phyloP scores from a whole-genome alignment of 1,140 invertebrate genomes.

The Oncopodura yosiiana region DNA sequence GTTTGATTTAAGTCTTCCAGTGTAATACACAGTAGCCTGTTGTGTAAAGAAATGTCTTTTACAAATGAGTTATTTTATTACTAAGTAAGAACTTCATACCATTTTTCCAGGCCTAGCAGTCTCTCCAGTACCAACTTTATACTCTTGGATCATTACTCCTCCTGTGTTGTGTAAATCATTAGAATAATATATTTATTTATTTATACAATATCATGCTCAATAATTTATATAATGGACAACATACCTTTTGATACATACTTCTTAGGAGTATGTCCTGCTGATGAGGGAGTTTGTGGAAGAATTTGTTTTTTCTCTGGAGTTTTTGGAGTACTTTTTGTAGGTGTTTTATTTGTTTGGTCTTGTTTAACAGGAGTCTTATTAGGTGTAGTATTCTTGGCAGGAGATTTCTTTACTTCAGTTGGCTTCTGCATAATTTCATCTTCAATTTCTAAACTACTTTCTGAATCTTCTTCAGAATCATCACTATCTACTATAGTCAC shows the following conservation, averaged over 20 bases:
- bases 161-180: no score
- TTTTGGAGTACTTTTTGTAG: slow-evolving; percentile 34
- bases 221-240: background rate
- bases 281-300: slow-evolving; percentile 35
- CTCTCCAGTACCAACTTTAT: slow-evolving; percentile 61
- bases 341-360: slow-evolving; percentile 35
- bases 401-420: slow-evolving; percentile 40
- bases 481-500: no score
- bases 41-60: background rate
- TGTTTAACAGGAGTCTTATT: slow-evolving; percentile 37
- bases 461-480: slow-evolving; percentile 1
- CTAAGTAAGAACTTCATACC: slow-evolving; percentile 41
- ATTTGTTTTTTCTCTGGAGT: slow-evolving; percentile 51
- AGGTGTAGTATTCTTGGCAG: slow-evolving; percentile 38
- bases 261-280: slow-evolving; percentile 30
- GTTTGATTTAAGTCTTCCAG: slow-evolving; percentile 63
- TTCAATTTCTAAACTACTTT: slow-evolving; percentile 30
- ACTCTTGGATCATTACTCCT: slow-evolving; percentile 66
- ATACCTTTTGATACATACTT: slow-evolving; percentile 24
- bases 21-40: slow-evolving; percentile 58
- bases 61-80: background rate
- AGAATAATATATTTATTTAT: no score
- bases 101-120: slow-evolving; percentile 66
- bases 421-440: background rate
- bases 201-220: no score